Conservation (phyloP, 2,888 invertebrate genomes). For the Mythimna albipuncta region DNA sequence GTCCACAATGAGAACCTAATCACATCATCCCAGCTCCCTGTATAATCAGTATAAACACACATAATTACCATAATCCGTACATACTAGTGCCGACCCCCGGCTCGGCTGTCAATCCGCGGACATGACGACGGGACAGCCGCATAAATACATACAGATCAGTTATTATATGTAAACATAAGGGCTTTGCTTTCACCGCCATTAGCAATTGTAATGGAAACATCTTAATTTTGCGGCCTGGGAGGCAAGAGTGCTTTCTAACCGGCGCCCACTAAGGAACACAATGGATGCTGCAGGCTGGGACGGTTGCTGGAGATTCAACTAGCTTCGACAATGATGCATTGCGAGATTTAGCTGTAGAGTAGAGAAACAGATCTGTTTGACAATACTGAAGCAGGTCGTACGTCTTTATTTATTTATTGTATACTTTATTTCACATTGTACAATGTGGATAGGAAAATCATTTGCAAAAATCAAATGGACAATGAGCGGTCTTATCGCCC, state of each 20-base stretch:
- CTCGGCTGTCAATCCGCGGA: constrained; percentile 42
- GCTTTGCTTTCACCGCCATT: constrained; percentile 62
- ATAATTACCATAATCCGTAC: constrained; percentile 41
- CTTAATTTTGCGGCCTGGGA: constrained; percentile 59
- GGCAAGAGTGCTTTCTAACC: constrained; percentile 47
- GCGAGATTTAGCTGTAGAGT: neutral
- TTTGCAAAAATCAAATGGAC: no score
- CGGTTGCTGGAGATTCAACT: constrained; percentile 19
- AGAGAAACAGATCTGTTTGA: neutral
- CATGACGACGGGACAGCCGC: constrained; percentile 33
- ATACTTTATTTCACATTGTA: no score
- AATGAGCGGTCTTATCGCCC: no score
- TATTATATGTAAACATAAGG: constrained; percentile 64
- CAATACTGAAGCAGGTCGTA: neutral
- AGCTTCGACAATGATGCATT: constrained; percentile 30
- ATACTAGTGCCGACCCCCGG: constrained; percentile 21
- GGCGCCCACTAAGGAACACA: constrained; percentile 53
- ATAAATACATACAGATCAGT: constrained; percentile 65
- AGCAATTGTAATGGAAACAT: constrained; percentile 64
- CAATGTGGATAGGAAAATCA: no score
- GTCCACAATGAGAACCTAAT: neutral
- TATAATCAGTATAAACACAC: constrained; percentile 23
- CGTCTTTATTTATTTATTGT: neutral
- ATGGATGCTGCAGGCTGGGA: constrained; percentile 18
- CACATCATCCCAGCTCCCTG: constrained; percentile 3